These are phyloP conservation scores for Myiopsitta monachus DNA, from an alignment of 2,113 vertebrate species.

Conservation along the genomic window DNA sequence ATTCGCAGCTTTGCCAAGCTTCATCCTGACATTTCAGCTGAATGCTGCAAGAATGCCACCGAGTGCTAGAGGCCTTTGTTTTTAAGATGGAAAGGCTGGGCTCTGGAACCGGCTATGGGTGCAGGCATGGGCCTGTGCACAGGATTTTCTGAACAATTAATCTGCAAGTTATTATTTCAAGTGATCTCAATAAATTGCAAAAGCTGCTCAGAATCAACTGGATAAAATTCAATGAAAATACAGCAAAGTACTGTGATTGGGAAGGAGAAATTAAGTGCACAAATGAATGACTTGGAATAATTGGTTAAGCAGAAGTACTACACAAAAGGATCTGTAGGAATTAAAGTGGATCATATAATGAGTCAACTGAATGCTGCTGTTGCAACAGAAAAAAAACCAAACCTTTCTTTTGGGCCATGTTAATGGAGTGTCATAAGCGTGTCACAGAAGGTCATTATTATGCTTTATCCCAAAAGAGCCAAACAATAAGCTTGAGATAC, in stretches of 20 bases:
- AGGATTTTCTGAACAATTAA: slow-evolving; percentile 53
- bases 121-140: slow-evolving; percentile 35
- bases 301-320: slow-evolving; percentile 1
- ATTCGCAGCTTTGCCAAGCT: slow-evolving; percentile 29
- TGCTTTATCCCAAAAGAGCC: background rate
- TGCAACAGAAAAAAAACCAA: slow-evolving; percentile 14
- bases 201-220: slow-evolving; percentile 40
- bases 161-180: background rate
- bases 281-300: slow-evolving; percentile 7
- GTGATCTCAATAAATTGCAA: slow-evolving; percentile 51
- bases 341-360: slow-evolving; percentile 15
- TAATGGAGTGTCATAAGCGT: background rate
- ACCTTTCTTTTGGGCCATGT: background rate
- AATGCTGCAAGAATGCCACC: slow-evolving; percentile 36
- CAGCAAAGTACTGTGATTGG: background rate
- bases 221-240: slow-evolving; percentile 50
- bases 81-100: slow-evolving; percentile 15
- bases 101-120: slow-evolving; percentile 1
- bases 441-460: background rate
- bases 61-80: slow-evolving; percentile 37
- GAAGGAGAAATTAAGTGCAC: slow-evolving; percentile 6
- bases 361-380: background rate
- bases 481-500: background rate
- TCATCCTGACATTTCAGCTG: slow-evolving; percentile 53
- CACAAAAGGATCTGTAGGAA: slow-evolving; percentile 22